A percentile compares a stretch with the other conserved stretches of the same genome.
phyloP scores from a whole-genome alignment of 2,113 vertebrate species.

The Apistogramma diplotaenia region DNA sequence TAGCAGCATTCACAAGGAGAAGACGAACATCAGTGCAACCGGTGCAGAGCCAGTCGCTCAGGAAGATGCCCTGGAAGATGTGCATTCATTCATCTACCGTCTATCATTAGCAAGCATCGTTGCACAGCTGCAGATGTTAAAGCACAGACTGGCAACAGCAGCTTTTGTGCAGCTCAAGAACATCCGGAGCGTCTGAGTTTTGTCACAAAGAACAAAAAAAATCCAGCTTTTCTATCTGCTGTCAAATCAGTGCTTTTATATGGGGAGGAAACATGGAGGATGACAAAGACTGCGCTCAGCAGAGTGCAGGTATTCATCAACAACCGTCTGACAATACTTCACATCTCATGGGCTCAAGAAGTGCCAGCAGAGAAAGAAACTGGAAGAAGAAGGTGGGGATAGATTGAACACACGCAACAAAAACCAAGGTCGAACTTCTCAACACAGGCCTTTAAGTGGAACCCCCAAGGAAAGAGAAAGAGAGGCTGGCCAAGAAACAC shows the following conservation, averaged over 20 bases:
- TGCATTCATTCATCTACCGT: background rate
- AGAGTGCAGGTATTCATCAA: background rate
- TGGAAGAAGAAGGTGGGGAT: background rate
- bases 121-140: background rate
- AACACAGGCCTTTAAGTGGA: background rate
- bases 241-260: background rate
- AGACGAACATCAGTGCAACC: background rate
- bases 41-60: background rate
- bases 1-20: rapidly evolving
- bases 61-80: background rate
- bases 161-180: background rate
- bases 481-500: background rate
- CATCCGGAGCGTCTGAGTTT: background rate
- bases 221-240: background rate
- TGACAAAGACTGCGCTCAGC: background rate
- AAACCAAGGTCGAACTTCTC: background rate
- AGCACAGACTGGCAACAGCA: background rate
- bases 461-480: background rate
- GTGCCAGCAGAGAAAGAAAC: background rate
- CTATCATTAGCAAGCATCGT: background rate
- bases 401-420: background rate
- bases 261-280: background rate
- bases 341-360: background rate
- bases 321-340: background rate
- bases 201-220: background rate